A percentile compares a stretch with the other conserved stretches of the same genome.
These are phyloP conservation scores for Pheucticus melanocephalus DNA, from an alignment of 2,113 vertebrate genomes.

Conservation along the genomic window DNA sequence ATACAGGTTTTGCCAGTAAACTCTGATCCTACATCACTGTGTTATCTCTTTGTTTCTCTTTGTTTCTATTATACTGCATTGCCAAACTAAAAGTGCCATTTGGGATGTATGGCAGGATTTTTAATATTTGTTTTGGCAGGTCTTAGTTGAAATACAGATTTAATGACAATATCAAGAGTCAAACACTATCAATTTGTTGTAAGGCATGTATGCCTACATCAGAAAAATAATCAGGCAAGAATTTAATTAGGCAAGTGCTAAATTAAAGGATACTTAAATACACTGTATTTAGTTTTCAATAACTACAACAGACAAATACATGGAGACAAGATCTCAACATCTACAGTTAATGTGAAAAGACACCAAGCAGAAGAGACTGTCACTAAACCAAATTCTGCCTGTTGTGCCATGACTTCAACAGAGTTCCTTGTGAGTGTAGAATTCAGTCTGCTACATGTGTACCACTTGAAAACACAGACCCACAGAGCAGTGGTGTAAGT, in stretches of 20 bases:
- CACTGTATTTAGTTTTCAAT: not conserved
- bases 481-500: not conserved
- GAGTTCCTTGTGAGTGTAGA: not conserved
- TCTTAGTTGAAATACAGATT: not conserved
- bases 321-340: not conserved
- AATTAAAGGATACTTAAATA: not conserved
- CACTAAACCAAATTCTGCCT: not conserved
- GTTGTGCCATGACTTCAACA: not conserved
- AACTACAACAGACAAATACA: not conserved
- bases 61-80: not conserved
- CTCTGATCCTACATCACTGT: not conserved
- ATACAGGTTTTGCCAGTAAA: not conserved
- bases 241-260: not conserved
- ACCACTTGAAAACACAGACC: not conserved
- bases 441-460: not conserved
- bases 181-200: not conserved
- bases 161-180: not conserved
- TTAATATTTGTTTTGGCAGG: not conserved
- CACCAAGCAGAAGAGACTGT: not conserved
- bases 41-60: not conserved
- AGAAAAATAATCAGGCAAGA: not conserved
- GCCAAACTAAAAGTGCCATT: not conserved
- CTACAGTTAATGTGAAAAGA: not conserved
- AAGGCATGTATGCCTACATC: not conserved
- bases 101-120: not conserved